These are phyloP conservation scores for Melitaea cinxia DNA, from an alignment of 1,140 invertebrate species.

Conservation along the genomic window DNA sequence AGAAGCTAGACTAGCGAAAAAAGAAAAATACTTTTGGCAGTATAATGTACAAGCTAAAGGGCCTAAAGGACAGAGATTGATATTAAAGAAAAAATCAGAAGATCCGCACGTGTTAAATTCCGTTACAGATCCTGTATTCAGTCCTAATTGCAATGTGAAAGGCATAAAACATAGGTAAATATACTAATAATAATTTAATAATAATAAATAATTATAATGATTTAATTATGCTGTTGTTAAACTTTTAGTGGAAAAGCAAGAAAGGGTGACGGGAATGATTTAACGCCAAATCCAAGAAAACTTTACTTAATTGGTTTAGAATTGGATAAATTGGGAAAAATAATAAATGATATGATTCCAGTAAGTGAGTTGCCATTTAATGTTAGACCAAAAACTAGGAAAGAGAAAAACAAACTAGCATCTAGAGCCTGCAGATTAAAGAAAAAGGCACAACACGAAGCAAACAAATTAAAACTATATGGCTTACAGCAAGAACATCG, in stretches of 20 bases:
- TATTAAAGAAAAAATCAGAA: slow-evolving; percentile 90
- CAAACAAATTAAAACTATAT: slow-evolving; percentile 96
- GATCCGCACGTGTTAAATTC: slow-evolving; percentile 96
- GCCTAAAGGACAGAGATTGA: slow-evolving; percentile 94
- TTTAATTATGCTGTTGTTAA: no score
- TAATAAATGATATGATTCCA: slow-evolving; percentile 97
- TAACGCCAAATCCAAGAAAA: slow-evolving; percentile 97
- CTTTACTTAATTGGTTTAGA: slow-evolving; percentile 95
- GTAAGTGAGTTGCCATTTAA: slow-evolving; percentile 96
- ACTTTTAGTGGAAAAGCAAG: slow-evolving; percentile 93
- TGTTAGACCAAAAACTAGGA: slow-evolving; percentile 93
- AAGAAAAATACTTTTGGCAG: slow-evolving; percentile 97
- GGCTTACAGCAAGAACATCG: slow-evolving; percentile 97
- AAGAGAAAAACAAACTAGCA: slow-evolving; percentile 99
- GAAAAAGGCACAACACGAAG: slow-evolving; percentile 97
- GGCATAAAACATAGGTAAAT: slow-evolving; percentile 93
- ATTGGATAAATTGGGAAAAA: slow-evolving; percentile 93
- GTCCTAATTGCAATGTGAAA: slow-evolving; percentile 92
- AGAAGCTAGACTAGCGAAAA: slow-evolving; percentile 83
- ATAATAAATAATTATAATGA: no score
- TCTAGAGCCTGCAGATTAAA: slow-evolving; percentile 97
- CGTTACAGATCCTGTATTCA: slow-evolving; percentile 96
- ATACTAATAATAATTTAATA: background rate
- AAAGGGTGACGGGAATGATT: slow-evolving; percentile 98
- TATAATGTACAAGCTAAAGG: slow-evolving; percentile 99